phyloP scores from a whole-genome alignment of 92 coral and sea anemone species.

The Epizoanthus scotinus region DNA sequence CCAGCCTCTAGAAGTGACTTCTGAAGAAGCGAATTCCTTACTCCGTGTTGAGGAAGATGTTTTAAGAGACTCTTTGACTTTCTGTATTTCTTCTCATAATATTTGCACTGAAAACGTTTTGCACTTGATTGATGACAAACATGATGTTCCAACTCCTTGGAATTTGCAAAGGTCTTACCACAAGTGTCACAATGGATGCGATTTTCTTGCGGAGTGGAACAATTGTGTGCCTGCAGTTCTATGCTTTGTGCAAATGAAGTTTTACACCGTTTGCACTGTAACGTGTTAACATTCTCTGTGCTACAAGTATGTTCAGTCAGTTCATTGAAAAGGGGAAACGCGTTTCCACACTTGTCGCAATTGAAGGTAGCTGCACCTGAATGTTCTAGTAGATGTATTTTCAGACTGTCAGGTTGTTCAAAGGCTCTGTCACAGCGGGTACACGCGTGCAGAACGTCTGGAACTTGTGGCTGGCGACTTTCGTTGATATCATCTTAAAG shows the following conservation, averaged over 20 bases:
- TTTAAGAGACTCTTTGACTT: background rate
- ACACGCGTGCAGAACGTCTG: too few relatives aligned
- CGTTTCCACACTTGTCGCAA: background rate
- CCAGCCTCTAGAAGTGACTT: conserved; percentile 37
- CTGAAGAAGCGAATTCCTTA: conserved; percentile 10
- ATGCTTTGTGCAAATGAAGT: conserved; percentile 4
- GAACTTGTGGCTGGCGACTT: too few relatives aligned
- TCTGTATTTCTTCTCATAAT: background rate
- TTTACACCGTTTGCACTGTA: background rate
- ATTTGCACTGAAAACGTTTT: background rate
- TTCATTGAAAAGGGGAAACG: background rate
- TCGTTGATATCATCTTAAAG: too few relatives aligned
- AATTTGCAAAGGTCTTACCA: background rate
- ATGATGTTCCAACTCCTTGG: conserved; percentile 11
- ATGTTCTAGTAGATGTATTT: background rate
- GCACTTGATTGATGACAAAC: background rate
- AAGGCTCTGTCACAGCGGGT: too few relatives aligned
- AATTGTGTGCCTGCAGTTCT: conserved; percentile 19
- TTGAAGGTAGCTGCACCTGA: background rate
- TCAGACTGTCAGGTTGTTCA: too few relatives aligned
- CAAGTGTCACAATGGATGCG: conserved; percentile 8
- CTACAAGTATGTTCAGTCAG: background rate
- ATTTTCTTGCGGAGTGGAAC: background rate
- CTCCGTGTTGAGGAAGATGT: background rate
- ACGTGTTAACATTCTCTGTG: background rate